A percentile compares a stretch with the other conserved stretches of the same genome.
phyloP scores from a whole-genome alignment of 2,888 invertebrate species.

The Hylaea fasciaria region DNA sequence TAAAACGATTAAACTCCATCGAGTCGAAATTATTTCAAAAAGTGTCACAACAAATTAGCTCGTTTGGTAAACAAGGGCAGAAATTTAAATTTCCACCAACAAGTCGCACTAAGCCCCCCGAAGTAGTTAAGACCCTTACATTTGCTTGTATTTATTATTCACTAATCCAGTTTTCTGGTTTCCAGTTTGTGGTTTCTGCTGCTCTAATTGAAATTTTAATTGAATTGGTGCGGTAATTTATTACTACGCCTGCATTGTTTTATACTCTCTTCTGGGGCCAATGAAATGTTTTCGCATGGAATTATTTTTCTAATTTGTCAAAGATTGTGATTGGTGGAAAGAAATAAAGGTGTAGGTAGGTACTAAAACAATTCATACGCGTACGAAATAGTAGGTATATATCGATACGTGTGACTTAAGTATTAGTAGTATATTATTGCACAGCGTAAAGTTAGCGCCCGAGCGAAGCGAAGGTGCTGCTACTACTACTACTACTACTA shows the following conservation, averaged over 20 bases:
- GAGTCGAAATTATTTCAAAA: constrained; percentile 28
- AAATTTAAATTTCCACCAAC: constrained; percentile 50
- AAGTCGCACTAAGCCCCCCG: constrained; percentile 48
- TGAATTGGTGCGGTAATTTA: constrained; percentile 43
- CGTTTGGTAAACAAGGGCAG: constrained; percentile 43
- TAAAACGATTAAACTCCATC: constrained; percentile 19
- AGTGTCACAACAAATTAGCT: constrained; percentile 42
- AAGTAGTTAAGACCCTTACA: constrained; percentile 52
- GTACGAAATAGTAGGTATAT: no score
- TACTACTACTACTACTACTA: no score
- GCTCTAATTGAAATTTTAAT: constrained; percentile 50
- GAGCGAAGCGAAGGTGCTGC: no score
- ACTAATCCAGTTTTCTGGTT: constrained; percentile 49
- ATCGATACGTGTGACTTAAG: no score
- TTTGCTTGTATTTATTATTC: constrained; percentile 53
- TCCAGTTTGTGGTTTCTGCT: constrained; percentile 44
- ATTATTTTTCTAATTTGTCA: no score
- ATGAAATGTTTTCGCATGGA: constrained; percentile 1
- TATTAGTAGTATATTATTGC: no score
- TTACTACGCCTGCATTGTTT: constrained; percentile 32
- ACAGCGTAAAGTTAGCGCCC: no score
- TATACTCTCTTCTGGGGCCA: constrained; percentile 17
- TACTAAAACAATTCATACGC: no score
- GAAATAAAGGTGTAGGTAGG: no score
- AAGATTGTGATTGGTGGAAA: no score